Conservation (phyloP, 1,140 invertebrate genomes). For the Drosophila carrolli region DNA sequence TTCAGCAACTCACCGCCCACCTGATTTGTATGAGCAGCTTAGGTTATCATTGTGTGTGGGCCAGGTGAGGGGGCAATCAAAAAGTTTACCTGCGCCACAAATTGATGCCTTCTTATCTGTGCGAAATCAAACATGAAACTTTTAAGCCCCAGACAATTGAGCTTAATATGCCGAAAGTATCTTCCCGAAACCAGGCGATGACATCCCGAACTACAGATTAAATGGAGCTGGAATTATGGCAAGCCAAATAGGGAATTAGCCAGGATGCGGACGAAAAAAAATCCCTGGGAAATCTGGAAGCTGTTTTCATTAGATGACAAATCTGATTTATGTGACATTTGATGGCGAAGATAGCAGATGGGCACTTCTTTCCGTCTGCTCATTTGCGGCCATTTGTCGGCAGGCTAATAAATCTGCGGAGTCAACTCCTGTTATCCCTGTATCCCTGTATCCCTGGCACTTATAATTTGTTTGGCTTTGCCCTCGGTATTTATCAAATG, state of each 20-base stretch:
- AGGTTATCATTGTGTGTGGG: constrained; percentile 62
- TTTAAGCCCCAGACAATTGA: constrained; percentile 78
- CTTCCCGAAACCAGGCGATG: constrained; percentile 10
- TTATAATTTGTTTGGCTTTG: constrained; percentile 78
- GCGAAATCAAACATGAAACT: constrained; percentile 78
- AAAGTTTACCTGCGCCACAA: constrained; percentile 73
- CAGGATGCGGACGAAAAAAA: background rate
- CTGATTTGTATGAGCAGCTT: constrained; percentile 53
- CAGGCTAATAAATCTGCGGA: constrained; percentile 41
- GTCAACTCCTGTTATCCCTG: constrained; percentile 50
- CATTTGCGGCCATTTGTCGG: constrained; percentile 50
- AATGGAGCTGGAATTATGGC: constrained; percentile 30
- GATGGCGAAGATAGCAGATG: constrained; percentile 62
- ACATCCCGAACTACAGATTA: constrained; percentile 48
- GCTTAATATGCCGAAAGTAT: constrained; percentile 65
- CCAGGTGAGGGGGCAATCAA: constrained; percentile 58
- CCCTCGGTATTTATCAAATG: constrained; percentile 75
- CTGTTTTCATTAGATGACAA: constrained; percentile 69
- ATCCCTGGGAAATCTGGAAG: constrained; percentile 7
- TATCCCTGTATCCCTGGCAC: constrained; percentile 33
- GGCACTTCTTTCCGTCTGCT: constrained; percentile 29
- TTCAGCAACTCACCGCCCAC: constrained; percentile 26
- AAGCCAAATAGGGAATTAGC: constrained; percentile 53
- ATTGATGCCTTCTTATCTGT: constrained; percentile 76
- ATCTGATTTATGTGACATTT: constrained; percentile 82